These are phyloP conservation scores for Orussus abietinus DNA, from an alignment of 1,140 invertebrate genomes.

Conservation along the genomic window DNA sequence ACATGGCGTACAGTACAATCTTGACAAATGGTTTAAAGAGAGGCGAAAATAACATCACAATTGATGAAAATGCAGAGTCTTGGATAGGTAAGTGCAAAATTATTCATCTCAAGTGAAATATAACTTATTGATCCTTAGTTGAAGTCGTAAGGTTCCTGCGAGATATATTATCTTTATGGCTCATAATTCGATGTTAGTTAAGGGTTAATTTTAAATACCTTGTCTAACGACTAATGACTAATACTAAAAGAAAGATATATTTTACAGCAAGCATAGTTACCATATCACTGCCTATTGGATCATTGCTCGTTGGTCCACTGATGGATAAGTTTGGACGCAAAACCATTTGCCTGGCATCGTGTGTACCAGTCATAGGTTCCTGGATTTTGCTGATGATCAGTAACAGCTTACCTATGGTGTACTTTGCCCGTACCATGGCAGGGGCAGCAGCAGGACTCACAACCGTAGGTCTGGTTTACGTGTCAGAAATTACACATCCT, in stretches of 20 bases:
- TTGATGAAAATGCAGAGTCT: conserved; percentile 37
- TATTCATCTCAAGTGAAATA: conserved; percentile 9
- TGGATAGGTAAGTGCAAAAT: conserved; percentile 51
- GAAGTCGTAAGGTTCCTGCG: no score
- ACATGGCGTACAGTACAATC: conserved; percentile 56
- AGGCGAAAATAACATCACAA: conserved; percentile 19
- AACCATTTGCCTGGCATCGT: conserved; percentile 53
- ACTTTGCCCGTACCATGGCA: conserved; percentile 51
- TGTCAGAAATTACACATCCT: conserved; percentile 57
- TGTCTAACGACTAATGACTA: no score
- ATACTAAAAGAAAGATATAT: conserved; percentile 14
- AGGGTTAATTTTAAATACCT: no score
- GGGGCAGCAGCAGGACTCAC: conserved; percentile 55
- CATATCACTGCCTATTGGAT: conserved; percentile 55
- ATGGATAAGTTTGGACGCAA: conserved; percentile 66
- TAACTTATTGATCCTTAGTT: no score
- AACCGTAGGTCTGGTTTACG: conserved; percentile 55
- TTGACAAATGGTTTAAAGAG: conserved; percentile 47
- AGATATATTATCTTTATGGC: neutral
- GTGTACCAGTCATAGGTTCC: conserved; percentile 57
- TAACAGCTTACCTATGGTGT: conserved; percentile 45
- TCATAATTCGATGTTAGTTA: conserved; percentile 2
- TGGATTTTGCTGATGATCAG: conserved; percentile 56
- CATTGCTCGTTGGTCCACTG: conserved; percentile 54
- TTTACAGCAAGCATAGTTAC: conserved; percentile 57